Percentiles rank a stretch among this genome's conserved stretches.
These are phyloP conservation scores for Neuroterus valhalla DNA, from an alignment of 1,140 invertebrate genomes.

Conservation along the genomic window DNA sequence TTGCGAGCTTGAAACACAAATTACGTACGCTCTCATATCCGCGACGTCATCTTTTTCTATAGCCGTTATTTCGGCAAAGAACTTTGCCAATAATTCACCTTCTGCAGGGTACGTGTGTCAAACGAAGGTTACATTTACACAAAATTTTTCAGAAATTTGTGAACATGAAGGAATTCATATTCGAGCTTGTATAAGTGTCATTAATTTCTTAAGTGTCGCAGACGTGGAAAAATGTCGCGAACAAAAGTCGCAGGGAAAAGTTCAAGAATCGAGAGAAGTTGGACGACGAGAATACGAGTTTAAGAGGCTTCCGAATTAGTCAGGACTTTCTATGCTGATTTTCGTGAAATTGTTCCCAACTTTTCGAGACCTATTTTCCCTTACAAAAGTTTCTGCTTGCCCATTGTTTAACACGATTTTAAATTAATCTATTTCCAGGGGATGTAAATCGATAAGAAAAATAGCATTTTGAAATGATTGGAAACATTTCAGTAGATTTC, in stretches of 20 bases:
- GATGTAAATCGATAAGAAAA: too few relatives aligned
- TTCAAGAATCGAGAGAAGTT: not conserved
- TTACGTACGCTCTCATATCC: constrained; percentile 46
- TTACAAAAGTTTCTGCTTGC: not conserved
- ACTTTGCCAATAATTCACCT: constrained; percentile 50
- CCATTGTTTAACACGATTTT: not conserved
- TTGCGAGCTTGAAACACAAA: constrained; percentile 52
- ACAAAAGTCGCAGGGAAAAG: not conserved
- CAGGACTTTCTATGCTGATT: constrained; percentile 2
- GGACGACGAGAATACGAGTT: constrained; percentile 16
- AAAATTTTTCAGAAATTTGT: not conserved
- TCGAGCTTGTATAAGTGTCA: not conserved
- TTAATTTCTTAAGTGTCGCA: not conserved
- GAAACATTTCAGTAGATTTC: too few relatives aligned
- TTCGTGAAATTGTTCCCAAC: constrained; percentile 5
- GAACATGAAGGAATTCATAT: not conserved
- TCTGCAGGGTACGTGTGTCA: not conserved
- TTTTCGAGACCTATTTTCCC: not conserved
- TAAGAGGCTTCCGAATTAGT: constrained; percentile 18
- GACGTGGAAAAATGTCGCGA: not conserved
- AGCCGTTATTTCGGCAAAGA: constrained; percentile 29
- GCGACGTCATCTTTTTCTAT: constrained; percentile 49
- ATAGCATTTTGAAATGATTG: too few relatives aligned
- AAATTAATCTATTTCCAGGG: not conserved
- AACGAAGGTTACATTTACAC: not conserved